Base-by-base conservation (phyloP, 1,140 invertebrate species). In the Cherax quadricarinatus region DNA sequence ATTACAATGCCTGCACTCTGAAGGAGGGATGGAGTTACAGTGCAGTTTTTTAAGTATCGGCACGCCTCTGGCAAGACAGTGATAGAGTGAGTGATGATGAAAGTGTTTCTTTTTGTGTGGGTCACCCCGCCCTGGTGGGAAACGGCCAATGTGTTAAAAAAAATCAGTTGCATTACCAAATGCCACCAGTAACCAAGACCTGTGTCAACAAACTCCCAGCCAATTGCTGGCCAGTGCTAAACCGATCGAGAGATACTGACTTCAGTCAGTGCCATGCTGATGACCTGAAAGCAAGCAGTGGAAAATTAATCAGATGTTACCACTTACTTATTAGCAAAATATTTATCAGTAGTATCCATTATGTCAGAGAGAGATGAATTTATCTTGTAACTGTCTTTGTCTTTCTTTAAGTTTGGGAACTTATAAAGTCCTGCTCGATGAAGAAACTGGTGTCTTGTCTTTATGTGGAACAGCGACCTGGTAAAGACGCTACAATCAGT, bases 311-410 rank as follows among this genome's bases (percentile, higher is more conserved):
- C 4, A 24, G 18, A 51, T n/a, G 30, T 83, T n/a, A 60, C 6
- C 18, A 82, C 80, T 18, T 60, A 89, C 88, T 51, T 89, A 49
- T 89, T 89, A 14, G 62, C 78, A 80, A 89, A 89, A 21, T 41
- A 70, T 83, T 21, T 66, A 66, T 83, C 81, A 41, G 57, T 41
- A 9, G 88, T 83, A 53, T 89, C 88, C 62, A 75, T 49, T 30
- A 89, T 89, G n/a, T 73, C 60, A 16, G 16, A 30, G n/a, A 89
- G 51, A 14, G 62, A 73, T 12, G 53, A 41, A n/a, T 89, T 89
- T 41, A 62, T 60, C n/a, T 24, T 82, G 80, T 89, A 16, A 49
- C 88, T 89, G 60, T 83, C 62, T 24, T 89, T 89, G 41, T 89
- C 88, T 60, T 49, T 70, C 14, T 49, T 18, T 41, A 89, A 21